Conservation (phyloP, 2,113 vertebrate species). For the Carettochelys insculpta region DNA sequence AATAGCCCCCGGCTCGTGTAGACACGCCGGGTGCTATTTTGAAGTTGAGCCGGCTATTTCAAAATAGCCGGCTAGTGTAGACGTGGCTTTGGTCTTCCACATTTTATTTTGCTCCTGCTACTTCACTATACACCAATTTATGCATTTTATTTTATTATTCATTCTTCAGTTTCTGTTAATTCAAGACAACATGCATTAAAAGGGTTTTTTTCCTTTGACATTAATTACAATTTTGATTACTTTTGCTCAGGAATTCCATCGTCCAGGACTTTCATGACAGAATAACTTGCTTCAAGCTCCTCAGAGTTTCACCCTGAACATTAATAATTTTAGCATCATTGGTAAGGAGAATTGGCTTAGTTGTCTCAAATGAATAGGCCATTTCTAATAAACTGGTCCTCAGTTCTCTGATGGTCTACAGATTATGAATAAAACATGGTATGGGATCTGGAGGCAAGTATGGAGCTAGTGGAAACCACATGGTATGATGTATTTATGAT, state of each 20-base stretch:
- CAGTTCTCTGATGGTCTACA: not conserved
- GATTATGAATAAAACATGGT: not conserved
- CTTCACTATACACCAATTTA: not conserved
- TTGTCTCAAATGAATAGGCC: not conserved
- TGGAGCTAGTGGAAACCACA: not conserved
- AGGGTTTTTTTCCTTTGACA: not conserved
- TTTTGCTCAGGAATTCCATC: not conserved
- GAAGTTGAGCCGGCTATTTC: no score
- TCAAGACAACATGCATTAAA: not conserved
- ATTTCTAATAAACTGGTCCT: not conserved
- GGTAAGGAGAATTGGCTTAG: not conserved
- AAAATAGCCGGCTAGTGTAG: no score
- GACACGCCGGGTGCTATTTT: no score
- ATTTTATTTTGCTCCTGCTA: not conserved
- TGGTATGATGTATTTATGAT: not conserved
- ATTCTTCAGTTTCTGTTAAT: not conserved
- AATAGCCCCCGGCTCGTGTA: no score
- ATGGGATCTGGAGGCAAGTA: not conserved
- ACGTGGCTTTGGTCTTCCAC: no score
- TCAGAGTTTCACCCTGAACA: not conserved
- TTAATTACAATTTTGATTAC: not conserved
- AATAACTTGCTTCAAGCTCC: not conserved
- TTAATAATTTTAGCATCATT: not conserved
- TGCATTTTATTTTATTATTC: not conserved
- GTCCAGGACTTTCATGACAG: not conserved